phyloP scores from a whole-genome alignment of 2,113 vertebrate genomes.

The Acanthochromis polyacanthus region DNA sequence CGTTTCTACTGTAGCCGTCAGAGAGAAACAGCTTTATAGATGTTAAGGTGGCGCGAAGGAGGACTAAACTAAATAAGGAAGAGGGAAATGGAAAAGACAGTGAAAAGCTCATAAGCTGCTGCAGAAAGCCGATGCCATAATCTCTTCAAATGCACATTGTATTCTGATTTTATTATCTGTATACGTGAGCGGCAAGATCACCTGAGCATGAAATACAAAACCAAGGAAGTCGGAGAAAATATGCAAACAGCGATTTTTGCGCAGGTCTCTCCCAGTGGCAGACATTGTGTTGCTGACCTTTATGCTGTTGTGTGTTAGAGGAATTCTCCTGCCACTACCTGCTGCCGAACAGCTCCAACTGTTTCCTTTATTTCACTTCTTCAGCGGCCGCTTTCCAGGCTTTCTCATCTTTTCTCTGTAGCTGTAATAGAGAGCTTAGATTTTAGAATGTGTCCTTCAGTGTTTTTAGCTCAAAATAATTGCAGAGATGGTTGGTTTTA shows the following conservation, averaged over 20 bases:
- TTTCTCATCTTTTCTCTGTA: neutral
- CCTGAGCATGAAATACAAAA: slow-evolving; percentile 65
- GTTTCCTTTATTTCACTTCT: neutral
- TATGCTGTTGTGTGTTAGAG: slow-evolving; percentile 25
- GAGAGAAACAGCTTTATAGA: slow-evolving; percentile 34
- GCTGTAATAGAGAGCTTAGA: too few relatives aligned
- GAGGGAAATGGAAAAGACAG: slow-evolving; percentile 19
- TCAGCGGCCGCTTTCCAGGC: neutral
- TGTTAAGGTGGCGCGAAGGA: slow-evolving; percentile 24
- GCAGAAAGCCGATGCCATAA: slow-evolving; percentile 20
- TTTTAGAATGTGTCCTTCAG: too few relatives aligned
- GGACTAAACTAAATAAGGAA: slow-evolving; percentile 20
- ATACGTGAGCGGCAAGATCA: slow-evolving; percentile 41
- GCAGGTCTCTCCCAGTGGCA: slow-evolving; percentile 35
- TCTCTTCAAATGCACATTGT: slow-evolving; percentile 42
- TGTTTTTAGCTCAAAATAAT: too few relatives aligned
- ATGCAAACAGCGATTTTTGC: slow-evolving; percentile 48
- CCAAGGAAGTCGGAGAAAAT: slow-evolving; percentile 35
- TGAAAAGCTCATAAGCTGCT: slow-evolving; percentile 28
- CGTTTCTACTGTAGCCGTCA: slow-evolving; percentile 5
- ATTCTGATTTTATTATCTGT: slow-evolving; percentile 37
- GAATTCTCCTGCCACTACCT: neutral
- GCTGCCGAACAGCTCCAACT: neutral
- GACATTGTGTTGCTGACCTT: slow-evolving; percentile 40
- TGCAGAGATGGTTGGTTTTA: too few relatives aligned